A percentile compares a stretch with the other conserved stretches of the same genome.
Conservation (phyloP, 2,888 invertebrate species). For the Dolichopus griseipennis region DNA sequence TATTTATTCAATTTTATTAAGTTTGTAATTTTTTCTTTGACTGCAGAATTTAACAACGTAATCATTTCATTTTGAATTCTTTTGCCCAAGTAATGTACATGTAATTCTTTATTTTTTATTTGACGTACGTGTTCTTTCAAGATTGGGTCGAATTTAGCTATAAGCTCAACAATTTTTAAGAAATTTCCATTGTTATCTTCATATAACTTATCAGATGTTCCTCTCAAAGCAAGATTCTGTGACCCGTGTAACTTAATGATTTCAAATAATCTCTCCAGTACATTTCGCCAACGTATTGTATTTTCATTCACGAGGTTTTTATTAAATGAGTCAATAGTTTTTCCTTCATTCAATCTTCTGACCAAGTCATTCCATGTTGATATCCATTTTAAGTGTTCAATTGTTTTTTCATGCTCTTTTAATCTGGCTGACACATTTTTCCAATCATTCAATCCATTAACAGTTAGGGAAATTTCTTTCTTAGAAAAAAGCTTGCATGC, state of each 20-base stretch:
- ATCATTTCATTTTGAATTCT: slow-evolving; percentile 15
- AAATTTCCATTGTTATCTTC: slow-evolving; percentile 10
- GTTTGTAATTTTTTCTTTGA: slow-evolving; percentile 13
- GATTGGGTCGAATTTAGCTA: slow-evolving; percentile 11
- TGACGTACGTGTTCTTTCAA: slow-evolving; percentile 10
- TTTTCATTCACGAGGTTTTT: slow-evolving; percentile 9
- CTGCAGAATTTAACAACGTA: slow-evolving; percentile 11
- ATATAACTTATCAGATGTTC: slow-evolving; percentile 7
- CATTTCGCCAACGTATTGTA: slow-evolving; percentile 11
- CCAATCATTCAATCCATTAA: slow-evolving; percentile 7
- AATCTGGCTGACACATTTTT: slow-evolving; percentile 10
- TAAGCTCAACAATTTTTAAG: slow-evolving; percentile 2
- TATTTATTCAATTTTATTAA: slow-evolving; percentile 15
- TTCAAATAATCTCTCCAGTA: slow-evolving; percentile 8
- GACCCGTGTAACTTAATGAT: slow-evolving; percentile 11
- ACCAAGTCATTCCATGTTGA: slow-evolving; percentile 11
- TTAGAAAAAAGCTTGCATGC: neutral
- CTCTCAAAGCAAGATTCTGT: slow-evolving; percentile 12
- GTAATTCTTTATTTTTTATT: slow-evolving; percentile 7
- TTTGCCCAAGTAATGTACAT: slow-evolving; percentile 12
- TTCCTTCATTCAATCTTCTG: slow-evolving; percentile 11
- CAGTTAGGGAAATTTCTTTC: neutral
- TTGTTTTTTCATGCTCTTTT: slow-evolving; percentile 11
- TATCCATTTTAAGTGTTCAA: slow-evolving; percentile 9
- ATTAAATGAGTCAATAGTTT: slow-evolving; percentile 10